Percentiles rank a stretch among this genome's conserved stretches.
These are phyloP conservation scores for Drosophila robusta DNA, from an alignment of 2,888 invertebrate genomes.

Conservation along the genomic window DNA sequence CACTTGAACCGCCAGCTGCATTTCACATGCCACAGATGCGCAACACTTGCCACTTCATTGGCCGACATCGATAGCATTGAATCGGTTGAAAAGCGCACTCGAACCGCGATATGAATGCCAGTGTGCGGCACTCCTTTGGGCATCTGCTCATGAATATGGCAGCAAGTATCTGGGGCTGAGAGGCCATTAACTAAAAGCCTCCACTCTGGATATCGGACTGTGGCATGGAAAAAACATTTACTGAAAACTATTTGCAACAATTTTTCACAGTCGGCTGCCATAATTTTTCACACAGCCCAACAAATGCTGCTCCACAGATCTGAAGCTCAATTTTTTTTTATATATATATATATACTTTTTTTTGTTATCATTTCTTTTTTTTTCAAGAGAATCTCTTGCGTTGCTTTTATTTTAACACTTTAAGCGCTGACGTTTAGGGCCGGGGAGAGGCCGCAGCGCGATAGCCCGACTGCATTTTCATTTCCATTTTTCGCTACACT, in stretches of 20 bases:
- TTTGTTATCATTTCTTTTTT: conserved; percentile 15
- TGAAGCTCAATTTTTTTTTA: conserved; percentile 29
- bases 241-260: conserved; percentile 81
- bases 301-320: conserved; percentile 56
- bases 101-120: conserved; percentile 26
- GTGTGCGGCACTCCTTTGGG: conserved; percentile 15
- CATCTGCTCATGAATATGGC: conserved; percentile 3
- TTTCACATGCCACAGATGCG: conserved; percentile 44
- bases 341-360: not conserved
- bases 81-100: conserved; percentile 35
- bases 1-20: conserved; percentile 38
- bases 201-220: conserved; percentile 33
- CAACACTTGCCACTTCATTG: conserved; percentile 59
- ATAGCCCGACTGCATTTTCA: conserved; percentile 69
- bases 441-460: conserved; percentile 2
- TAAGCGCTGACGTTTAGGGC: conserved; percentile 69
- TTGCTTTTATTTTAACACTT: conserved; percentile 80
- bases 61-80: conserved; percentile 70
- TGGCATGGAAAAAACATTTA: conserved; percentile 67
- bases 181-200: conserved; percentile 77
- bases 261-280: conserved; percentile 81
- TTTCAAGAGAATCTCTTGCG: conserved; percentile 19
- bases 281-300: conserved; percentile 72
- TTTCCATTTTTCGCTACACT: conserved; percentile 74
- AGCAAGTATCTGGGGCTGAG: conserved; percentile 29